Evolutionary conservation across 2,888 invertebrate genomes (phyloP).

Genomic region (Trissolcus brochymenae): DNA sequence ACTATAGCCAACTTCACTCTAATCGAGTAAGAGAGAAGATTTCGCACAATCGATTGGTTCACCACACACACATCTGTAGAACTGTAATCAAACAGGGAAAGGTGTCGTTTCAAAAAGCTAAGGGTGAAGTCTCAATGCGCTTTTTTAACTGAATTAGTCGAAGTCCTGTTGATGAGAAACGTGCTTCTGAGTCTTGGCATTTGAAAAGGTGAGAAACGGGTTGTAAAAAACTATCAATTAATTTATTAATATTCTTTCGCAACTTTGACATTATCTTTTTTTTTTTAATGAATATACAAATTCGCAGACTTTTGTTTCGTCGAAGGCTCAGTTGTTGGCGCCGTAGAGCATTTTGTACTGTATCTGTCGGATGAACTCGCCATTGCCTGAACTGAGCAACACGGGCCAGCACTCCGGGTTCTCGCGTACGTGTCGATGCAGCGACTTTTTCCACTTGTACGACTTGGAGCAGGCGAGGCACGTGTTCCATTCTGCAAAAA

Average conservation of each 20-base stretch:
- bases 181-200: background rate
- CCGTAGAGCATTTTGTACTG: slow-evolving; percentile 71
- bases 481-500: slow-evolving; percentile 69
- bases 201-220: slow-evolving; percentile 20
- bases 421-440: slow-evolving; percentile 73
- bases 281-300: slow-evolving; percentile 25
- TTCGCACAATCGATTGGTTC: background rate
- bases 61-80: background rate
- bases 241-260: slow-evolving; percentile 30
- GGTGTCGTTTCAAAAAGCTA: background rate
- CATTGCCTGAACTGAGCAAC: slow-evolving; percentile 69
- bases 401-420: slow-evolving; percentile 73
- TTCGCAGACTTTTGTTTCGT: background rate
- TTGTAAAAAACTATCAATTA: slow-evolving; percentile 33
- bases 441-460: slow-evolving; percentile 75
- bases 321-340: slow-evolving; percentile 59
- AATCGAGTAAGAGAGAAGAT: too few species aligned
- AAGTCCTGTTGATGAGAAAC: too few species aligned
- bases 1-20: too few species aligned
- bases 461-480: slow-evolving; percentile 73
- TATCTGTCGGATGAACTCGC: slow-evolving; percentile 71
- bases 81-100: background rate
- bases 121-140: background rate
- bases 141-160: too few species aligned
- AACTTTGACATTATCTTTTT: slow-evolving; percentile 24